A percentile compares a stretch with the other conserved stretches of the same genome.
Evolutionary conservation across 2,797 vertebrate genomes (phyloP).

Genomic region (Eulemur albifrons): DNA sequence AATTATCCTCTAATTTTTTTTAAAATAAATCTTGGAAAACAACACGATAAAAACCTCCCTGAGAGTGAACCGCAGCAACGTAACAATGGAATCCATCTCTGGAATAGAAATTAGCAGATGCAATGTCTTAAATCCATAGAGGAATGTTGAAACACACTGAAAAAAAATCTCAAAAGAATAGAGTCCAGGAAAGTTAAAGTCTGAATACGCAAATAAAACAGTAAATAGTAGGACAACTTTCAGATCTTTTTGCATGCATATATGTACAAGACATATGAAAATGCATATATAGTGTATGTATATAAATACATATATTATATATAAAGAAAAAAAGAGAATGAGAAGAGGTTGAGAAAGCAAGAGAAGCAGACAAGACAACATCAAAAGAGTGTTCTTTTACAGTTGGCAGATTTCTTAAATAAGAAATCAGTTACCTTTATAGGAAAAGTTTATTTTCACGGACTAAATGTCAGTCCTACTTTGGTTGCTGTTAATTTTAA

Average conservation of each 20-base stretch:
- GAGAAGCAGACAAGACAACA: slow-evolving; percentile 61
- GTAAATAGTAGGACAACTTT: slow-evolving; percentile 54
- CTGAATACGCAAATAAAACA: slow-evolving; percentile 68
- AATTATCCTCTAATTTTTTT: background rate
- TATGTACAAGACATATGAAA: slow-evolving; percentile 49
- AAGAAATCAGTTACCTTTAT: background rate
- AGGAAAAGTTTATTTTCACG: background rate
- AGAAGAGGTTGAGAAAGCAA: slow-evolving; percentile 42
- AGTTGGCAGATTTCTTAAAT: background rate
- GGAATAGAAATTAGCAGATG: slow-evolving; percentile 47
- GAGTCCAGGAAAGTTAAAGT: slow-evolving; percentile 67
- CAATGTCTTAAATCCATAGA: slow-evolving; percentile 72
- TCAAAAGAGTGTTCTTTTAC: background rate
- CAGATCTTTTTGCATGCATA: background rate
- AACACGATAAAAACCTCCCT: background rate
- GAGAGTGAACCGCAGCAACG: background rate
- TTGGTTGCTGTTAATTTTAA: slow-evolving; percentile 18
- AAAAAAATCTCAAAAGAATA: slow-evolving; percentile 69
- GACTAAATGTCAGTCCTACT: background rate
- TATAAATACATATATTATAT: slow-evolving; percentile 78
- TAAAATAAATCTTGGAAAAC: background rate
- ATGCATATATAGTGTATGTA: slow-evolving; percentile 75
- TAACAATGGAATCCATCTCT: background rate
- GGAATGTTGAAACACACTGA: slow-evolving; percentile 74
- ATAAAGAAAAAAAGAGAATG: slow-evolving; percentile 52